Evolutionary conservation across 2,888 invertebrate genomes (phyloP).

Genomic region (Sarcophaga caerulescens): DNA sequence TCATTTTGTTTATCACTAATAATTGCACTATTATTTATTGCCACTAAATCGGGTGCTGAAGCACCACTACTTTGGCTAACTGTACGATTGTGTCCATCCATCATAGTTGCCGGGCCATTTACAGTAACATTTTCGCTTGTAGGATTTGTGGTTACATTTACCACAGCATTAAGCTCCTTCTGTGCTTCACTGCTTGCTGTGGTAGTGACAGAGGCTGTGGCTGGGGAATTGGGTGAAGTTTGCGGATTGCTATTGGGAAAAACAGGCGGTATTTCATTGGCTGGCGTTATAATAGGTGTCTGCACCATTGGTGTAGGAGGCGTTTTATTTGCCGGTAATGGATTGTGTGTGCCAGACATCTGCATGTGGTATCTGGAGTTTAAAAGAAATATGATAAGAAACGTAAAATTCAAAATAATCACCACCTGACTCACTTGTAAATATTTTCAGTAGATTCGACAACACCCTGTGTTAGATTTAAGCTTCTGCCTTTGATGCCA

Average conservation of each 20-base stretch:
- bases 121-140: slow-evolving; percentile 74
- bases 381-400: background rate
- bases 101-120: slow-evolving; percentile 73
- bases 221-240: slow-evolving; percentile 70
- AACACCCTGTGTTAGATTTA: slow-evolving; percentile 89
- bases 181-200: slow-evolving; percentile 63
- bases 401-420: background rate
- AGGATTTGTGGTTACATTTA: background rate
- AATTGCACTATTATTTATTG: slow-evolving; percentile 70
- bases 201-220: slow-evolving; percentile 69
- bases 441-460: slow-evolving; percentile 91
- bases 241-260: slow-evolving; percentile 69
- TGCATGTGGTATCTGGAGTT: slow-evolving; percentile 89
- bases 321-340: slow-evolving; percentile 84
- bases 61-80: slow-evolving; percentile 83
- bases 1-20: slow-evolving; percentile 71
- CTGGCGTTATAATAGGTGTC: slow-evolving; percentile 83
- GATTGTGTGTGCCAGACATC: slow-evolving; percentile 83
- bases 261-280: slow-evolving; percentile 78
- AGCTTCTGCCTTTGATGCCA: slow-evolving; percentile 89
- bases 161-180: slow-evolving; percentile 67
- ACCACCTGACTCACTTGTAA: slow-evolving; percentile 81
- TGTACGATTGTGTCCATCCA: slow-evolving; percentile 83
- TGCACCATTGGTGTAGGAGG: slow-evolving; percentile 87
- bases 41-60: slow-evolving; percentile 76